phyloP scores from a whole-genome alignment of 2,888 invertebrate species.

The Anthrax anthrax region DNA sequence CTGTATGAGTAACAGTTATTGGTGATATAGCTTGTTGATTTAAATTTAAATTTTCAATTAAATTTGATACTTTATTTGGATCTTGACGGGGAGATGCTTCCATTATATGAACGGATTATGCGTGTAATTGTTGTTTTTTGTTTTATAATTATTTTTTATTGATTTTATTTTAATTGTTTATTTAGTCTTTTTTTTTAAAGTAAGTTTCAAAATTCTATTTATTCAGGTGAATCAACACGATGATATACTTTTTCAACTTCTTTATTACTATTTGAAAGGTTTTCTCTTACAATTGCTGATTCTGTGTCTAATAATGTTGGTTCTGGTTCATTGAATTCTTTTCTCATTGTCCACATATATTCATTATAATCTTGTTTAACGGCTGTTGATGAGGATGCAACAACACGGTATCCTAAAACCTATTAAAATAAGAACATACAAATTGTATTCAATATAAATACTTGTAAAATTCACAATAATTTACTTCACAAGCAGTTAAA shows the following conservation, averaged over 20 bases:
- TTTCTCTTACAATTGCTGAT: slow-evolving; percentile 44
- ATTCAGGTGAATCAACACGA: slow-evolving; percentile 34
- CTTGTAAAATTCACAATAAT: slow-evolving; percentile 7
- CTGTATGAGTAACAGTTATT: slow-evolving; percentile 6
- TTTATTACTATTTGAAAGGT: slow-evolving; percentile 45
- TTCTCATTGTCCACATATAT: slow-evolving; percentile 89
- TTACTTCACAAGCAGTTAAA: slow-evolving; percentile 65
- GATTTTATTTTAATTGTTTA: slow-evolving; percentile 2
- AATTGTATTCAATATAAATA: neutral
- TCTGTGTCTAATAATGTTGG: slow-evolving; percentile 40
- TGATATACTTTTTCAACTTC: slow-evolving; percentile 36
- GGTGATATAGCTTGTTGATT: neutral
- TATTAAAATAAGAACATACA: slow-evolving; percentile 17
- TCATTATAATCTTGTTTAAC: slow-evolving; percentile 81
- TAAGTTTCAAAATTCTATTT: too few relatives aligned
- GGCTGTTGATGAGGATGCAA: slow-evolving; percentile 72
- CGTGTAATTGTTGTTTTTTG: neutral
- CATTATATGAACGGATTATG: neutral
- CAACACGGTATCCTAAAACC: slow-evolving; percentile 77
- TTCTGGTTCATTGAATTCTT: slow-evolving; percentile 69
- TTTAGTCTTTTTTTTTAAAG: neutral
- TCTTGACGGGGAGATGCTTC: neutral
- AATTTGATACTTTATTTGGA: neutral
- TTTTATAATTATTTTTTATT: neutral
- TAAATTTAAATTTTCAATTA: neutral